Conservation (phyloP, 2,888 invertebrate species). For the Heterodera filipjevi region DNA sequence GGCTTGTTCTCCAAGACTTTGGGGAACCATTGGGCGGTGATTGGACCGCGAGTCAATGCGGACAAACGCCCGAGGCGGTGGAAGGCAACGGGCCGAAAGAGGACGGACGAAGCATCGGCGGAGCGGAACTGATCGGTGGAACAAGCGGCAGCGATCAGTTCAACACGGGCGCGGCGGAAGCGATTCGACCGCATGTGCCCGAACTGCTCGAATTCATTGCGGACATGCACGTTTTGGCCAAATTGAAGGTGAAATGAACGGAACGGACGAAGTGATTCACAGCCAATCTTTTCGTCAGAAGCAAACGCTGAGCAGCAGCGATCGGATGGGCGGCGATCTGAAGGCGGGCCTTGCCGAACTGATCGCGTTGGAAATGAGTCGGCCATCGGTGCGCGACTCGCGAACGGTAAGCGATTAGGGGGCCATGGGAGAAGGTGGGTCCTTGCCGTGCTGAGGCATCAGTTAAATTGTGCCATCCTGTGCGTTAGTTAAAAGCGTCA, state of each 20-base stretch:
- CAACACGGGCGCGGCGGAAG: constrained; percentile 86
- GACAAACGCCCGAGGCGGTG: background rate
- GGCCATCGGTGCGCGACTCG: constrained; percentile 68
- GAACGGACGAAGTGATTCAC: background rate
- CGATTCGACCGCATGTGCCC: constrained; percentile 85
- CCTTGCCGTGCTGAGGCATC: background rate
- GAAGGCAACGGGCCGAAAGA: background rate
- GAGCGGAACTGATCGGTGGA: background rate
- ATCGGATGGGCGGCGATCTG: constrained; percentile 87
- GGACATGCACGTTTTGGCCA: constrained; percentile 92
- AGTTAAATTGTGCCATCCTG: too few species aligned
- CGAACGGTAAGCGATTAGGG: constrained; percentile 48
- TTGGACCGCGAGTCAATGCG: background rate
- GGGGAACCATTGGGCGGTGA: constrained; percentile 71
- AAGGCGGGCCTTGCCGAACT: constrained; percentile 87
- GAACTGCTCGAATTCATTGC: constrained; percentile 93
- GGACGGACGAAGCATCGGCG: background rate
- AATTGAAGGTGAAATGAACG: constrained; percentile 79
- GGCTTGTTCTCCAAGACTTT: constrained; percentile 75
- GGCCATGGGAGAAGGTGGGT: too few species aligned
- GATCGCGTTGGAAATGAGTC: constrained; percentile 87
- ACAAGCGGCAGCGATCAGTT: constrained; percentile 53
- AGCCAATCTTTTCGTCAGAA: too few species aligned
- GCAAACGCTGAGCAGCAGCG: constrained; percentile 56
- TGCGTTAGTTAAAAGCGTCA: too few species aligned